Conservation (phyloP, 2,113 vertebrate genomes). For the Hippocampus zosterae region DNA sequence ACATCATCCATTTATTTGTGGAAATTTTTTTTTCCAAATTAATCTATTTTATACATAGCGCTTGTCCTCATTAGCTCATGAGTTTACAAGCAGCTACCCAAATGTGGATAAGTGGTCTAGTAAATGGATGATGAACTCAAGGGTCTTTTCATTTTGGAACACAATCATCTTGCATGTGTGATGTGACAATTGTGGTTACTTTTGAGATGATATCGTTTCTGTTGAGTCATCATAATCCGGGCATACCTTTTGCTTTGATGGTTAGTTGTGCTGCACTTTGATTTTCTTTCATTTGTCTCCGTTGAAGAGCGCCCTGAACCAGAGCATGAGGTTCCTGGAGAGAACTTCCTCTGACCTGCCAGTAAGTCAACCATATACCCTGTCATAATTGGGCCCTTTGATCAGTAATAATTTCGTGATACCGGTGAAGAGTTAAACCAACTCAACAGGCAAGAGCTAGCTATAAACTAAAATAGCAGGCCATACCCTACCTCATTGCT, state of each 20-base stretch:
- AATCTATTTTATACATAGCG: background rate
- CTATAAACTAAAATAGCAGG: too few species aligned
- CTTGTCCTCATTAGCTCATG: background rate
- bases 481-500: too few species aligned
- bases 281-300: constrained; percentile 12
- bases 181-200: constrained; percentile 2
- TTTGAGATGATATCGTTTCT: constrained; percentile 1
- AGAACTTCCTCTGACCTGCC: constrained; percentile 72
- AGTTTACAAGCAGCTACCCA: background rate
- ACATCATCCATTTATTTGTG: background rate
- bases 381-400: background rate
- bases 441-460: too few species aligned
- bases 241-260: background rate
- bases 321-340: constrained; percentile 79
- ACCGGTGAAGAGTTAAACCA: too few species aligned
- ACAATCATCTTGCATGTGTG: constrained; percentile 42
- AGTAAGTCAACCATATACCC: constrained; percentile 63
- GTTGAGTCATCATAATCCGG: constrained; percentile 5
- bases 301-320: constrained; percentile 73
- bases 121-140: background rate
- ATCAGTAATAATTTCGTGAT: background rate
- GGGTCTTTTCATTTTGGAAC: constrained; percentile 27
- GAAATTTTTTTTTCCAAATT: background rate
- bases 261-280: constrained; percentile 1
- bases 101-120: background rate